Conservation (phyloP, 2,113 vertebrate genomes). For the Anolis sagrei region DNA sequence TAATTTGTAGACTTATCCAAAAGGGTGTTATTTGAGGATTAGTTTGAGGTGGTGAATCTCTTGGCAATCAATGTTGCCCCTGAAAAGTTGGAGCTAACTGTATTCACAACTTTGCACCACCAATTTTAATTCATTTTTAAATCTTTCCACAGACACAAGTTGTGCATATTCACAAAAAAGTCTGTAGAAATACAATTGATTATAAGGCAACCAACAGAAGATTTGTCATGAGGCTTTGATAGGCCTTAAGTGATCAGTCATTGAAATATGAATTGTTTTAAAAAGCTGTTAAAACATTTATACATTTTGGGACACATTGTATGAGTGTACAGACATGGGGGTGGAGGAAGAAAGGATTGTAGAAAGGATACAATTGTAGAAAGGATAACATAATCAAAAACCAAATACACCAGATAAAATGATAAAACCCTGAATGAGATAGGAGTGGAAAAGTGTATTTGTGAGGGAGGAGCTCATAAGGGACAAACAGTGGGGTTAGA, state of each 20-base stretch:
- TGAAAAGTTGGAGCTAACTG: background rate
- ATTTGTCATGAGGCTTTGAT: background rate
- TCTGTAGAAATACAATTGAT: background rate
- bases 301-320: too few relatives aligned
- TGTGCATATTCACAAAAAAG: background rate
- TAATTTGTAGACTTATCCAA: background rate
- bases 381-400: too few relatives aligned
- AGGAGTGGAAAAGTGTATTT: too few relatives aligned
- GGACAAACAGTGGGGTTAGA: too few relatives aligned
- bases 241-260: background rate
- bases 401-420: too few relatives aligned
- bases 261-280: background rate
- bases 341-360: too few relatives aligned
- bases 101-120: background rate
- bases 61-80: background rate
- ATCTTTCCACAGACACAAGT: too few relatives aligned
- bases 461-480: too few relatives aligned
- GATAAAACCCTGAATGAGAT: too few relatives aligned
- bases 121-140: background rate
- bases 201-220: background rate
- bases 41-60: background rate
- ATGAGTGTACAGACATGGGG: too few relatives aligned
- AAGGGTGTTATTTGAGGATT: background rate
- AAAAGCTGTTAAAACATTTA: too few relatives aligned
- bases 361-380: too few relatives aligned